Percentiles rank a stretch among this genome's conserved stretches.
Conservation (phyloP, 1,140 invertebrate genomes). For the Hylaeus anthracinus region DNA sequence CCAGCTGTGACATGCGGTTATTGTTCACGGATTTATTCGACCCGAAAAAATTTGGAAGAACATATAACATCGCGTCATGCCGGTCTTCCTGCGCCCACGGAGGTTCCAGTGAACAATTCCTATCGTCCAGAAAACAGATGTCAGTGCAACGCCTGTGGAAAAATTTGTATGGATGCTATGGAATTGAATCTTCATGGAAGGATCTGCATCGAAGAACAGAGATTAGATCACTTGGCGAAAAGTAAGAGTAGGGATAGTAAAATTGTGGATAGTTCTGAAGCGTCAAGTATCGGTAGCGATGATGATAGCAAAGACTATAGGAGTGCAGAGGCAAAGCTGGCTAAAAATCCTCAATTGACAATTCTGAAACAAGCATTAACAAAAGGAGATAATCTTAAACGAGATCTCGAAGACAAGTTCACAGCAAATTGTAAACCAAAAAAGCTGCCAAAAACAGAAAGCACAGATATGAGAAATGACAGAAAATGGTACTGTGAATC, state of each 20-base stretch:
- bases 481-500: constrained; percentile 77
- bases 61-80: constrained; percentile 80
- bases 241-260: constrained; percentile 58
- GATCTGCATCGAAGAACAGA: constrained; percentile 69
- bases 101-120: constrained; percentile 53
- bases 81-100: constrained; percentile 70
- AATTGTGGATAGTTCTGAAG: constrained; percentile 70
- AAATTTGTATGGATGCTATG: constrained; percentile 74
- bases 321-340: constrained; percentile 77
- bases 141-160: constrained; percentile 77
- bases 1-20: constrained; percentile 80
- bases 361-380: constrained; percentile 78
- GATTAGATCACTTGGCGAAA: constrained; percentile 44
- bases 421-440: constrained; percentile 67
- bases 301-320: constrained; percentile 74
- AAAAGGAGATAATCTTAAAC: constrained; percentile 73
- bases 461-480: constrained; percentile 54
- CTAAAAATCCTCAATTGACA: constrained; percentile 78
- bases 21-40: constrained; percentile 80
- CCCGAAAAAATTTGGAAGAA: constrained; percentile 79
- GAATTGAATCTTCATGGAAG: constrained; percentile 76
- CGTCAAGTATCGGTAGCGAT: constrained; percentile 73
- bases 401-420: constrained; percentile 70
- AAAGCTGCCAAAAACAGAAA: constrained; percentile 63
- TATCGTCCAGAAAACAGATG: constrained; percentile 73